Evolutionary conservation across 2,888 invertebrate species (phyloP), one percentile per base, ranked within the genome.

Genomic region (Spodoptera exigua): DNA sequence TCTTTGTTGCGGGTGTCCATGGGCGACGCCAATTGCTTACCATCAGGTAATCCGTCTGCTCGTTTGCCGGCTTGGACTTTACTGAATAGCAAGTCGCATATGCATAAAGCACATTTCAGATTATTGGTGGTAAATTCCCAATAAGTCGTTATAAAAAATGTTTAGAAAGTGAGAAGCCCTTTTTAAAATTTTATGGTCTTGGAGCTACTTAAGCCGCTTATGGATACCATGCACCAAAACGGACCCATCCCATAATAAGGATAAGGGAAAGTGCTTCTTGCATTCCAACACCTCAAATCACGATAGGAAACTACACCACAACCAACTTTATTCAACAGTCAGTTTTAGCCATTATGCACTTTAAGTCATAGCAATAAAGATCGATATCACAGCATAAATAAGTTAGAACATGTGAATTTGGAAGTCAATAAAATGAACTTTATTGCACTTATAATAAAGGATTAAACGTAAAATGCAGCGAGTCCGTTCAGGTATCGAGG

Each of bases 241-340:
- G 10, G 35, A 44, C 37, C 60, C 40, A 46, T 44, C 39, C 56
- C 49, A 36, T 56, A 53, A 13, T 17, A 67, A 77, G 76, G 81
- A 82, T 82, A 82, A 81, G 70, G 76, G 80, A 85, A 85, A 85
- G 85, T 86, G 79, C 69, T 81, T 64, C 70, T 69, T 54, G 73
- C 83, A 85, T 86, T 84, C 84, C 82, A 63, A 56, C 61, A 54
- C 74, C 78, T 59, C 57, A 69, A 74, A 70, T 74, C 68, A 61
- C 65, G 74, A 76, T 76, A 74, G 68, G 48, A 54, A 71, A 55
- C 78, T 63, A 69, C 74, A 27, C 68, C 52, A 61, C 40, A 35
- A 34, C 47, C 27, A 39, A 37, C 11, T 27, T 17, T 14, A 2
- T 16, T 14, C 11, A 14, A 27, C 5, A 17, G 2, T 32, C 32